phyloP scores from a whole-genome alignment of 2,113 vertebrate species.

The Chamaetylas fuelleborni region DNA sequence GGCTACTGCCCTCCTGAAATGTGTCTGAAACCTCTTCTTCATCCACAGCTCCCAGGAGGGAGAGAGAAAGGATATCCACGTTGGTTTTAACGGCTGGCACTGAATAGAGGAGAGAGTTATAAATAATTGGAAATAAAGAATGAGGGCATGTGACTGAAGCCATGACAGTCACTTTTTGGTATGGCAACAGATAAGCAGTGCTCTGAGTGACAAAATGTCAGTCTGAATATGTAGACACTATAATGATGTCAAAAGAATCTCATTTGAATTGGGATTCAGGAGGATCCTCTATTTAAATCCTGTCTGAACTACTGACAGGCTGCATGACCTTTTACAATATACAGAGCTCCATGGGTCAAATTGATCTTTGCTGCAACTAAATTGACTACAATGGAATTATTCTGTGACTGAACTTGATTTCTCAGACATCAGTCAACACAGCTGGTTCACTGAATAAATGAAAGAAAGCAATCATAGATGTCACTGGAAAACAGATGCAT shows the following conservation, averaged over 20 bases:
- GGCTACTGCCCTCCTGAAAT: neutral
- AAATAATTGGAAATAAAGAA: slow-evolving; percentile 22
- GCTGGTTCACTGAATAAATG: neutral
- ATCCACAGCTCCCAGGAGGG: neutral
- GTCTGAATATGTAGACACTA: neutral
- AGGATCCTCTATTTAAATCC: slow-evolving; percentile 32
- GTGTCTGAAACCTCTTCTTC: neutral
- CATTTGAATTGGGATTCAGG: slow-evolving; percentile 3
- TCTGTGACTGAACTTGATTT: slow-evolving; percentile 28
- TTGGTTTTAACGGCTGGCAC: neutral
- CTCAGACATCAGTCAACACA: slow-evolving; percentile 38
- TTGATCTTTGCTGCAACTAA: neutral
- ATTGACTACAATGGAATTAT: slow-evolving; percentile 11
- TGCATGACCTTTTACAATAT: slow-evolving; percentile 23
- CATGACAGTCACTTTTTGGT: neutral
- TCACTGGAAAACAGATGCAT: neutral
- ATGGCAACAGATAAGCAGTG: neutral
- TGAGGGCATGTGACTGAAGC: neutral
- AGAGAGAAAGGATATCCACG: neutral
- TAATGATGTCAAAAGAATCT: slow-evolving; percentile 33
- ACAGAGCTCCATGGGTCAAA: neutral
- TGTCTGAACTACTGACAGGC: slow-evolving; percentile 21
- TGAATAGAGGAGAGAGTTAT: neutral
- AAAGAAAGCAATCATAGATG: neutral
- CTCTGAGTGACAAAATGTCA: slow-evolving; percentile 25